These are phyloP conservation scores for Trogon melanurus DNA, from an alignment of 2,113 vertebrate genomes.

Conservation along the genomic window DNA sequence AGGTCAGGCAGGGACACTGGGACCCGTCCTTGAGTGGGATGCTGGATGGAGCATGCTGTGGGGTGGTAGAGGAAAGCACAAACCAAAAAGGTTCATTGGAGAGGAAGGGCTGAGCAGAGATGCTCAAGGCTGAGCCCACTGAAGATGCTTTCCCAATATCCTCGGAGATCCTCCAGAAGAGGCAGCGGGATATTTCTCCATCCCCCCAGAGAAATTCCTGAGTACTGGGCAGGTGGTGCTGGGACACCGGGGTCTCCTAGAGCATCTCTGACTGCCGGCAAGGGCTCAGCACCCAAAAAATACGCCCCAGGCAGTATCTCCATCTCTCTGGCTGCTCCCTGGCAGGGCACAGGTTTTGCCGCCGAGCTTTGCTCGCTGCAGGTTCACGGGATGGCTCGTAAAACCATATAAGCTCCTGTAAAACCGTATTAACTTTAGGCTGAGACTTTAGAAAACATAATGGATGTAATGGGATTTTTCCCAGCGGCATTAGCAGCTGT, in stretches of 20 bases:
- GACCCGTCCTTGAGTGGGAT: rapidly evolving
- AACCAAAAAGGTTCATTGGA: neutral
- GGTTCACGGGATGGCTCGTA: neutral
- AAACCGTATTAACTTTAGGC: neutral
- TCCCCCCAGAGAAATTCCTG: neutral
- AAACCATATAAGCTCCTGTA: neutral
- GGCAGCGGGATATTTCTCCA: neutral
- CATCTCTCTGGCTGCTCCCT: neutral
- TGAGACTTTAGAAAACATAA: neutral
- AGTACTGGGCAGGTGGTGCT: neutral
- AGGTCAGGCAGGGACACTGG: neutral
- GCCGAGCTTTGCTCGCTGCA: neutral
- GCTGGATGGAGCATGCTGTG: rapidly evolving
- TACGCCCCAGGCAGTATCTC: neutral
- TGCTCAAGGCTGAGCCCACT: neutral
- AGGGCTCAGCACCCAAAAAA: neutral
- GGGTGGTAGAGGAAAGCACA: neutral
- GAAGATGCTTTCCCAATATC: neutral
- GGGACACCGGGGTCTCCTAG: neutral
- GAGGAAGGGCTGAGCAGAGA: neutral
- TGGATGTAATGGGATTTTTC: neutral
- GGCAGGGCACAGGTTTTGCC: neutral
- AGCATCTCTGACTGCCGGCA: neutral
- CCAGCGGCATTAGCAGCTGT: neutral
- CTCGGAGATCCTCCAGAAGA: neutral